Base-by-base conservation (phyloP, 2,888 invertebrate species). In the Cephalotes varians region DNA sequence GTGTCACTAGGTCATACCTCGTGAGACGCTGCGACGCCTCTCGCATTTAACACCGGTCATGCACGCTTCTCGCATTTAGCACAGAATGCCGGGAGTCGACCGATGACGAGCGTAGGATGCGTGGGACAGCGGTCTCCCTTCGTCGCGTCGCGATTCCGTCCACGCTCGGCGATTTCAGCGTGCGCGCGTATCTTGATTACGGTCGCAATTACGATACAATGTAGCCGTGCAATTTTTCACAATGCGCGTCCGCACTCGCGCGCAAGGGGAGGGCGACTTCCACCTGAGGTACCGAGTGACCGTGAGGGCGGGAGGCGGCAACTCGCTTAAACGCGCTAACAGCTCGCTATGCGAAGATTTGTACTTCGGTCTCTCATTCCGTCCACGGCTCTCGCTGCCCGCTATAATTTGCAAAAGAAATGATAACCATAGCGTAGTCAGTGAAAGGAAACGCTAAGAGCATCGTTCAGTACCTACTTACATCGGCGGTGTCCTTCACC, bases 381-480 rank as follows among this genome's bases (percentile, higher is more conserved):
- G 34, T 47, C 12, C 62, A 72, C 58, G 25, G 47, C 44, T 34
- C 44, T 3, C 65, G 28, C 58, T 49, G 44, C 34, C 15, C n/a
- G 74, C 86, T 84, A 69, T 85, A 88, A 89, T 89, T 89, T 87
- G 81, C 82, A 49, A 83, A 81, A 82, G 82, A 90, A 89, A 88
- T 86, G 88, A 87, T 88, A 87, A 89, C 83, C 54, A 73, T 54
- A 72, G 80, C 69, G 82, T 86, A 84, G 82, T 81, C 83, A 81
- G 86, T 86, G 87, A 90, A 90, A 90, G 90, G 88, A 87, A 90
- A 87, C 73, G 84, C 85, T 76, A 69, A 83, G 72, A 84, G 77
- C 84, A 71, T 86, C 87, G 85, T 77, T 65, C 85, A 71, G 65
- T 80, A 56, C 80, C 80, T 77, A 72, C 65, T 81, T 82, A 34